Percentiles rank a stretch among this genome's conserved stretches.
phyloP scores from a whole-genome alignment of 2,888 invertebrate species.

The Sinodicranocentrus sp. region DNA sequence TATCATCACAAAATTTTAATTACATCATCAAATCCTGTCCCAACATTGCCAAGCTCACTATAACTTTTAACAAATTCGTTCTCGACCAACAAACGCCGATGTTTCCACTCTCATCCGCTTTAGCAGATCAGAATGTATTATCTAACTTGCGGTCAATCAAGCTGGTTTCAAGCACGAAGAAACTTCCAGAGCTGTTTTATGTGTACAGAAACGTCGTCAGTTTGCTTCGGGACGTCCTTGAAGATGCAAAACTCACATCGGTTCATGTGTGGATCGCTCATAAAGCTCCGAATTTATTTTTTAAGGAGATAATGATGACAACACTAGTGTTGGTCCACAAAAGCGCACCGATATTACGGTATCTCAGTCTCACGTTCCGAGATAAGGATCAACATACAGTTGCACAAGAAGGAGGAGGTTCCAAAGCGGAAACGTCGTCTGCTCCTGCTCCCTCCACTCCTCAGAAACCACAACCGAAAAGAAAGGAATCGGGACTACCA shows the following conservation, averaged over 20 bases:
- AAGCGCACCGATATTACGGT: slow-evolving; percentile 7
- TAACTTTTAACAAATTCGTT: slow-evolving; percentile 47
- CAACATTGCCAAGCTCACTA: slow-evolving; percentile 27
- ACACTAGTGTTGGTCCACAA: slow-evolving; percentile 45
- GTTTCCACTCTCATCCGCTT: slow-evolving; percentile 33
- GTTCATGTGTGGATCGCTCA: slow-evolving; percentile 22
- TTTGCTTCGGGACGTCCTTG: slow-evolving; percentile 21
- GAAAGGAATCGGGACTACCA: too few relatives aligned
- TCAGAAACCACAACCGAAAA: too few relatives aligned
- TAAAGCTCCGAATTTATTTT: not conserved
- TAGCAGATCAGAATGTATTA: not conserved
- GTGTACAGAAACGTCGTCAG: slow-evolving; percentile 10
- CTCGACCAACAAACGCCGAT: slow-evolving; percentile 25
- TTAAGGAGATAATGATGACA: slow-evolving; percentile 16
- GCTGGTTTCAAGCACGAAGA: slow-evolving; percentile 31
- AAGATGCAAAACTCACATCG: not conserved
- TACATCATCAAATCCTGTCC: slow-evolving; percentile 50
- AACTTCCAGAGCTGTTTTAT: slow-evolving; percentile 22
- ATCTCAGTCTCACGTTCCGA: slow-evolving; percentile 25
- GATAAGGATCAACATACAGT: slow-evolving; percentile 7
- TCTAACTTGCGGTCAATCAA: slow-evolving; percentile 35
- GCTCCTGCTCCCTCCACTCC: not conserved
- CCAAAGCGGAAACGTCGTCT: not conserved
- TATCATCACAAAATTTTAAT: slow-evolving; percentile 19
- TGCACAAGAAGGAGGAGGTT: not conserved